Conservation (phyloP, 92 coral and sea anemone genomes). For the Siderastrea radians region DNA sequence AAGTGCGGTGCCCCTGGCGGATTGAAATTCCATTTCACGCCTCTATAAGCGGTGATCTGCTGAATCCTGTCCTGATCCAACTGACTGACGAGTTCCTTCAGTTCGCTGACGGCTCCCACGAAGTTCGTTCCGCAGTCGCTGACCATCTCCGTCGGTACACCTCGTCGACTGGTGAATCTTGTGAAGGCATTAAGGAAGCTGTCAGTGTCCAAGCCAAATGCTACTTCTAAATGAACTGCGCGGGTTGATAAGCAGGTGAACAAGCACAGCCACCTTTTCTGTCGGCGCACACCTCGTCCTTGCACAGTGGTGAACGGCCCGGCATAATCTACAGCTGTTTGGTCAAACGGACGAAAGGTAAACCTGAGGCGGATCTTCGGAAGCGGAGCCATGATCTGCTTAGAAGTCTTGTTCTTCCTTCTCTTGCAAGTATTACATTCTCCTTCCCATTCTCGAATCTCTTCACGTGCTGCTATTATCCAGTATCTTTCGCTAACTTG, state of each 20-base stretch:
- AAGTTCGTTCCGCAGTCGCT: slow-evolving; percentile 71
- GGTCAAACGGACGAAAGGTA: slow-evolving; percentile 76
- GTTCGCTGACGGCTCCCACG: slow-evolving; percentile 64
- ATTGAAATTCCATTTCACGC: slow-evolving; percentile 63
- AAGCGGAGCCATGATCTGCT: slow-evolving; percentile 78
- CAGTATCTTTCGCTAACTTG: slow-evolving; percentile 60
- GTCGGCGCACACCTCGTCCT: slow-evolving; percentile 63
- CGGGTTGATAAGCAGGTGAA: slow-evolving; percentile 74
- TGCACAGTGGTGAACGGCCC: slow-evolving; percentile 73
- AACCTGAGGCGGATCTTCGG: slow-evolving; percentile 54
- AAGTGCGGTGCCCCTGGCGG: slow-evolving; percentile 68
- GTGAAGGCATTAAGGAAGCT: slow-evolving; percentile 73
- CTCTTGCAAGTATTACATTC: slow-evolving; percentile 42
- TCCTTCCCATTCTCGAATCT: slow-evolving; percentile 63
- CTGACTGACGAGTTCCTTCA: slow-evolving; percentile 50
- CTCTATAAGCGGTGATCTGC: slow-evolving; percentile 51
- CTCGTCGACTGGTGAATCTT: slow-evolving; percentile 63
- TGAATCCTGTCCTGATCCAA: slow-evolving; percentile 65
- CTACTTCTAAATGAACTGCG: slow-evolving; percentile 78
- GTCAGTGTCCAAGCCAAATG: slow-evolving; percentile 77
- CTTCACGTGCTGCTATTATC: slow-evolving; percentile 69
- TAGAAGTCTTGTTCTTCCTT: slow-evolving; percentile 56
- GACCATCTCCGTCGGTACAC: slow-evolving; percentile 56
- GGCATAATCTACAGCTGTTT: slow-evolving; percentile 45
- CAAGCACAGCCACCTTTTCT: slow-evolving; percentile 75